Evolutionary conservation across 2,888 invertebrate species (phyloP).

Genomic region (Salpingus planirostris): DNA sequence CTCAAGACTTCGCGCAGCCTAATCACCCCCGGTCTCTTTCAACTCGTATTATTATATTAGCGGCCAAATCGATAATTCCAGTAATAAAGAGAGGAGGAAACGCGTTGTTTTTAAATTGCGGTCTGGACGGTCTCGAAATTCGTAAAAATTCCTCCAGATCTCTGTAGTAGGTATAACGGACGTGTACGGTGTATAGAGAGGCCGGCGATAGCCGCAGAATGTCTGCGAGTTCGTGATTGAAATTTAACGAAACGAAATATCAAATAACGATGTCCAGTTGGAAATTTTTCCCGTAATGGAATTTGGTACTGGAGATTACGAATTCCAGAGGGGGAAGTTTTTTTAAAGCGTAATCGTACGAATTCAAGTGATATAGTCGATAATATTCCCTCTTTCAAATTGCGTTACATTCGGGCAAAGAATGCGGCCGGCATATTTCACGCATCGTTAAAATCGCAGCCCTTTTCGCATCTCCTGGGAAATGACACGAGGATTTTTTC

Average conservation of each 20-base stretch:
- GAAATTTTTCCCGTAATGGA: conserved; percentile 31
- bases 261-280: conserved; percentile 29
- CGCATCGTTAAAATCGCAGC: conserved; percentile 1
- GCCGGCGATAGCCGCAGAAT: conserved; percentile 13
- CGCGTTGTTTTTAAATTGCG: no score
- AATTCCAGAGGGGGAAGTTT: conserved; percentile 31
- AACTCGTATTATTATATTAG: conserved; percentile 15
- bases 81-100: conserved; percentile 7
- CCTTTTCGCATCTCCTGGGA: no score
- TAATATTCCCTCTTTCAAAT: neutral
- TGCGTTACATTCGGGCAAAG: neutral
- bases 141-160: no score
- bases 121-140: no score
- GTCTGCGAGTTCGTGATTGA: conserved; percentile 26
- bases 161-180: no score
- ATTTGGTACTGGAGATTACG: conserved; percentile 34
- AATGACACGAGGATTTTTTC: no score
- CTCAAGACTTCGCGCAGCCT: conserved; percentile 27
- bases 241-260: conserved; percentile 30
- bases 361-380: conserved; percentile 11
- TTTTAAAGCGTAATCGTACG: conserved; percentile 21
- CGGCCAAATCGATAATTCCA: conserved; percentile 11
- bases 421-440: neutral
- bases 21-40: conserved; percentile 20
- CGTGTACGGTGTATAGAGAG: no score